Percentiles rank a stretch among this genome's conserved stretches.
Evolutionary conservation across 2,888 invertebrate species (phyloP).

Genomic region (Danaus chrysippus): DNA sequence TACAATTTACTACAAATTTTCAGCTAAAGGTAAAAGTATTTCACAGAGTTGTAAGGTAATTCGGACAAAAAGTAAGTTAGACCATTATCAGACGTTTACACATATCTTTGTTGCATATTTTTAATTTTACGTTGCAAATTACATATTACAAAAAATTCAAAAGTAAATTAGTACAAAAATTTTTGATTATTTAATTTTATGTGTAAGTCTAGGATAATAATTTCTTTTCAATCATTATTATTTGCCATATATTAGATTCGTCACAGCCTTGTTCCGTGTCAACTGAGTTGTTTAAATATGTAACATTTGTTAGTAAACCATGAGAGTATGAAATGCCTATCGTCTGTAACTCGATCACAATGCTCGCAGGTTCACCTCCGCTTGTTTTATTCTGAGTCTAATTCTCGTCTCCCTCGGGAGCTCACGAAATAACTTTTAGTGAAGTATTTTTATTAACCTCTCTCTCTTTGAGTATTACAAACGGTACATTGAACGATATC

Average conservation of each 20-base stretch:
- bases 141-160: too few species aligned
- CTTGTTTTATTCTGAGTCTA: constrained; percentile 61
- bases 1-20: constrained; percentile 42
- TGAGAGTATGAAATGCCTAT: too few species aligned
- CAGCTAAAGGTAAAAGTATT: constrained; percentile 37
- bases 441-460: constrained; percentile 72
- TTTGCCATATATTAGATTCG: too few species aligned
- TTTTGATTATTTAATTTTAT: too few species aligned
- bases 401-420: constrained; percentile 61
- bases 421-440: constrained; percentile 68
- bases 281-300: neutral
- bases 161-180: too few species aligned
- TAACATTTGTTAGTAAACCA: neutral
- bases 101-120: too few species aligned
- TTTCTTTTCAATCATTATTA: neutral
- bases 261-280: too few species aligned
- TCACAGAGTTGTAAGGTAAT: constrained; percentile 34
- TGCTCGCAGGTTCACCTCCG: constrained; percentile 48
- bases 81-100: too few species aligned
- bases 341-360: constrained; percentile 31
- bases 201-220: constrained; percentile 2
- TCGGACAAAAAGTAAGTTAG: too few species aligned
- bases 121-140: too few species aligned
- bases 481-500: constrained; percentile 34
- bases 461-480: constrained; percentile 42